Evolutionary conservation across 1,140 invertebrate species (phyloP).

Genomic region (Papilio polyxenes): DNA sequence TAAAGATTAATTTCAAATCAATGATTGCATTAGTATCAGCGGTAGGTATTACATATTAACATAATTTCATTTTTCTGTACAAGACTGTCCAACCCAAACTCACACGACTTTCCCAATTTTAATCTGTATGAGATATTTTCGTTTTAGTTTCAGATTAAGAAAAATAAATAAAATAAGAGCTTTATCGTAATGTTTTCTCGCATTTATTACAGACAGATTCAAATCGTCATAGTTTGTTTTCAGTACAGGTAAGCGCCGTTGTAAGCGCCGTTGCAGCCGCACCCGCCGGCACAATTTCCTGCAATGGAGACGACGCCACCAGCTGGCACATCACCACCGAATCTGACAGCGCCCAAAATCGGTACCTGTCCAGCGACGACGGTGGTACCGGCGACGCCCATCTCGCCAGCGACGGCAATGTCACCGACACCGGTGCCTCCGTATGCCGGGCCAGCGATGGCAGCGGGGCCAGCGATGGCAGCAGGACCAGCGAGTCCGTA

Average conservation of each 20-base stretch:
- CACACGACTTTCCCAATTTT: no score
- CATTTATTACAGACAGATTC: neutral
- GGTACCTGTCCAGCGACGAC: neutral
- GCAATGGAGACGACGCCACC: neutral
- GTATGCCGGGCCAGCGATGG: neutral
- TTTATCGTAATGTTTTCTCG: neutral
- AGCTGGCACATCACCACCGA: neutral
- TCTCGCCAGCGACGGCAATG: constrained; percentile 5
- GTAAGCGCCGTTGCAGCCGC: constrained; percentile 10
- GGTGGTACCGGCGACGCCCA: neutral
- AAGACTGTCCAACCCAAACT: no score
- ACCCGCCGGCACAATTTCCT: neutral
- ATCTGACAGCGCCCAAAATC: neutral
- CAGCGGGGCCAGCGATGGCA: neutral
- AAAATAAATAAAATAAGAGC: neutral
- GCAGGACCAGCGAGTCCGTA: neutral
- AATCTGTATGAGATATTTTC: no score
- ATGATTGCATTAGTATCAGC: neutral
- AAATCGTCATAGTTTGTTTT: neutral
- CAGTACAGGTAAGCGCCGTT: neutral
- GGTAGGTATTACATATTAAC: neutral
- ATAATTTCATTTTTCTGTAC: no score
- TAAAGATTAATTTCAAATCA: no score
- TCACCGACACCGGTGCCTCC: neutral
- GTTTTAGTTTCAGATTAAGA: no score